Percentiles rank a stretch among this genome's conserved stretches.
Evolutionary conservation across 37 sponge, comb jelly and placozoan species (phyloP).

Genomic region (Chondrosia reniformis): DNA sequence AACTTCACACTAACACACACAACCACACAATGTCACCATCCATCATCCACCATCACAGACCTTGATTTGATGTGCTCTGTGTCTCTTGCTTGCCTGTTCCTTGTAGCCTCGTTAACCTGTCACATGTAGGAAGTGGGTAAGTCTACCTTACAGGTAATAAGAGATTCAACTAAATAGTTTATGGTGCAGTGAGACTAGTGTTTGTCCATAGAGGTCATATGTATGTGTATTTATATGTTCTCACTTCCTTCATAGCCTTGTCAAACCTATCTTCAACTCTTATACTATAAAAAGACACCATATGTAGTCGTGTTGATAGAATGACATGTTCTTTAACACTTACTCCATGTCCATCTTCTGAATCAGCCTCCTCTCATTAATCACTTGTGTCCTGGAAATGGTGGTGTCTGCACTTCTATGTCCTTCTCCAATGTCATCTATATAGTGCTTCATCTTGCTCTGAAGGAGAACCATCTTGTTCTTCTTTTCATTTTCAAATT

Average conservation of each 20-base stretch:
- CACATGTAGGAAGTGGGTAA: too few species aligned
- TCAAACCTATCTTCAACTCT: neutral
- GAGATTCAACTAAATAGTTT: too few species aligned
- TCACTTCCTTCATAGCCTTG: slow-evolving; percentile 9
- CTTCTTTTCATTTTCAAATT: too few species aligned
- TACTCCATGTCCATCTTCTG: too few species aligned
- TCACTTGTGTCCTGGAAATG: too few species aligned
- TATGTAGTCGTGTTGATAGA: neutral
- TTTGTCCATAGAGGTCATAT: neutral
- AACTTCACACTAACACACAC: neutral
- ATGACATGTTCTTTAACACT: neutral
- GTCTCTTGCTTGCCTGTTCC: too few species aligned
- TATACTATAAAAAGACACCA: neutral
- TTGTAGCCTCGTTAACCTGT: too few species aligned
- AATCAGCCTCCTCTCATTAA: too few species aligned
- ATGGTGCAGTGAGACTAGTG: neutral
- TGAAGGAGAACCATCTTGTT: neutral
- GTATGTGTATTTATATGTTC: neutral
- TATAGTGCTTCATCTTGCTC: slow-evolving; percentile 16
- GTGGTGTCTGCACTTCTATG: neutral
- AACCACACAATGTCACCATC: too few species aligned
- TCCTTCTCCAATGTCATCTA: slow-evolving; percentile 2
- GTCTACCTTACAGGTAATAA: too few species aligned
- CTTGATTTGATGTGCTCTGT: too few species aligned
- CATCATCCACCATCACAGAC: too few species aligned